Conservation (phyloP, 2,888 invertebrate species). For the Ormyrus nitidulus region DNA sequence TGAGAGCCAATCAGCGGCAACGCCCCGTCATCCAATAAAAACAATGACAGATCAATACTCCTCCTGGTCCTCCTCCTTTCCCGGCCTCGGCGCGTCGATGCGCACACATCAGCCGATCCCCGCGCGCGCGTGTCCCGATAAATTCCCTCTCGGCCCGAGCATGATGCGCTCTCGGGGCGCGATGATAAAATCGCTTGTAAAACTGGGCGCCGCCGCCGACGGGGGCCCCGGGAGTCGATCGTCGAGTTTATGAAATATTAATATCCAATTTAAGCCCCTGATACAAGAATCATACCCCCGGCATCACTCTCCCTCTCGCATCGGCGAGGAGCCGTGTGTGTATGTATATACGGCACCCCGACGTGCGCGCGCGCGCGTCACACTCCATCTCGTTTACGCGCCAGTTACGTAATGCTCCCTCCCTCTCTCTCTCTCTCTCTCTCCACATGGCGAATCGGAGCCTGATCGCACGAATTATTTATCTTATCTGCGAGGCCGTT, state of each 20-base stretch:
- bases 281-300: slow-evolving; percentile 49
- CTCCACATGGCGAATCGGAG: slow-evolving; percentile 30
- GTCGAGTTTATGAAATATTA: slow-evolving; percentile 69
- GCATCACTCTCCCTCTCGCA: background rate
- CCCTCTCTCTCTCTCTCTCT: background rate
- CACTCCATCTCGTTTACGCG: slow-evolving; percentile 21
- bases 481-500: slow-evolving; percentile 64
- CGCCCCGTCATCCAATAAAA: background rate
- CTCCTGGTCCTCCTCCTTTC: background rate
- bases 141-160: slow-evolving; percentile 14
- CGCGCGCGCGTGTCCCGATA: background rate
- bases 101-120: no score
- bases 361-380: background rate
- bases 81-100: background rate
- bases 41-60: background rate
- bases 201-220: slow-evolving; percentile 7
- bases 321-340: no score
- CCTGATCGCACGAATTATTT: slow-evolving; percentile 56
- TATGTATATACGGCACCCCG: background rate
- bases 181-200: slow-evolving; percentile 59
- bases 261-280: slow-evolving; percentile 71
- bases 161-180: slow-evolving; percentile 16
- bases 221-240: slow-evolving; percentile 24
- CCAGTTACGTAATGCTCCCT: background rate
- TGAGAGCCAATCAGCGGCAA: no score